Percentiles rank a stretch among this genome's conserved stretches.
These are phyloP conservation scores for Stenchaetothrips biformis DNA, from an alignment of 2,888 invertebrate genomes.

Conservation along the genomic window DNA sequence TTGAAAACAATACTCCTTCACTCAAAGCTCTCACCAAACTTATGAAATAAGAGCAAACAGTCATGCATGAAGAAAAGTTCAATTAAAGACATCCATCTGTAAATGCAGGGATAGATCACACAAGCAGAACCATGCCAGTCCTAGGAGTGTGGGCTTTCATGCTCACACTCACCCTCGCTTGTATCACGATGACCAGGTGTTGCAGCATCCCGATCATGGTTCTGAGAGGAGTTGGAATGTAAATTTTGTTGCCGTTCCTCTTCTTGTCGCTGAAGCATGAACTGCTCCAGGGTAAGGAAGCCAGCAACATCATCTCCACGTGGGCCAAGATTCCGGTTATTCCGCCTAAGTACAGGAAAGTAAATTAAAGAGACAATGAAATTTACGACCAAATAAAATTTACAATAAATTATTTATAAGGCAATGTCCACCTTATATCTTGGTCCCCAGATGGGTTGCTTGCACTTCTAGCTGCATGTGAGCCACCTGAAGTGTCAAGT, in stretches of 20 bases:
- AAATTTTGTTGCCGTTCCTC: slow-evolving; percentile 57
- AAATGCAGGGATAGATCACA: neutral
- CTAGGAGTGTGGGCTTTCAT: neutral
- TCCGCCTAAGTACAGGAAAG: neutral
- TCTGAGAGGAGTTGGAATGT: slow-evolving; percentile 26
- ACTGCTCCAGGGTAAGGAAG: slow-evolving; percentile 70
- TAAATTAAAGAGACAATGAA: neutral
- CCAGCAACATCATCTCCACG: slow-evolving; percentile 52
- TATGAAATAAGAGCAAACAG: neutral
- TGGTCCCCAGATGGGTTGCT: neutral
- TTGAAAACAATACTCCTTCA: neutral
- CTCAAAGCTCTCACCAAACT: neutral
- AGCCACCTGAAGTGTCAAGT: slow-evolving; percentile 26
- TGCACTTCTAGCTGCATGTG: slow-evolving; percentile 30
- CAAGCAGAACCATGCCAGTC: neutral
- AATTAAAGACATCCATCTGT: neutral
- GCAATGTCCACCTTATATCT: neutral
- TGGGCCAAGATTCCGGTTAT: neutral
- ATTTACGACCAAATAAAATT: neutral
- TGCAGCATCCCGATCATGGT: slow-evolving; percentile 23
- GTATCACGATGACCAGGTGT: slow-evolving; percentile 21
- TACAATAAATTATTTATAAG: neutral
- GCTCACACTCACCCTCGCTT: slow-evolving; percentile 10
- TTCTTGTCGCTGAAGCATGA: slow-evolving; percentile 71
- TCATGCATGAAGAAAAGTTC: neutral